These are phyloP conservation scores for Hydractinia echinata DNA, from an alignment of 30 jellyfish, hydroid and myxozoan species.

Conservation along the genomic window DNA sequence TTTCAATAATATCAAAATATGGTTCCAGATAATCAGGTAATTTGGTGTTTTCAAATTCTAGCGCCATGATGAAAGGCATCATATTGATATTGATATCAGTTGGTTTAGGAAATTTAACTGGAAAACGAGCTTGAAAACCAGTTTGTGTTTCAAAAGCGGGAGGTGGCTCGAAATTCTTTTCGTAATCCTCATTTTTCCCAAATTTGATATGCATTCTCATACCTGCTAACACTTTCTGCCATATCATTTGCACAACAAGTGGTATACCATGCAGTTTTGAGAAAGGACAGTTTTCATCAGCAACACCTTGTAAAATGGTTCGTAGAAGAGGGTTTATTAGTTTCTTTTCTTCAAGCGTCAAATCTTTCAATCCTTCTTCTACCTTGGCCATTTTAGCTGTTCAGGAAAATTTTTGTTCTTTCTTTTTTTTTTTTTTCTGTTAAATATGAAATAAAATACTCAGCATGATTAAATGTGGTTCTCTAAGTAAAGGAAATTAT, in stretches of 20 bases:
- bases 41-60: slow-evolving; percentile 13
- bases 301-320: slow-evolving; percentile 55
- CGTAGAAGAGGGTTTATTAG: slow-evolving; percentile 37
- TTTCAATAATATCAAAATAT: slow-evolving; percentile 25
- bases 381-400: too few species aligned
- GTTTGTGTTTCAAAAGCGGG: background rate
- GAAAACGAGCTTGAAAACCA: background rate
- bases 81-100: slow-evolving; percentile 46
- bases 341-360: background rate
- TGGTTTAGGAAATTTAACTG: slow-evolving; percentile 42
- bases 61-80: slow-evolving; percentile 64
- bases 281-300: slow-evolving; percentile 42
- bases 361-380: background rate
- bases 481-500: too few species aligned
- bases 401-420: too few species aligned
- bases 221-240: slow-evolving; percentile 31
- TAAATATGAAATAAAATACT: too few species aligned
- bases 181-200: background rate
- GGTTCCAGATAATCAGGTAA: slow-evolving; percentile 37
- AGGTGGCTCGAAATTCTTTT: background rate
- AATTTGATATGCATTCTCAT: slow-evolving; percentile 37
- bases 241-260: slow-evolving; percentile 36
- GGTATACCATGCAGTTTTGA: slow-evolving; percentile 47
- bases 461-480: too few species aligned
- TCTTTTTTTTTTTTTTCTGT: too few species aligned